Evolutionary conservation across 2,888 invertebrate genomes (phyloP).

Genomic region (Eupeodes luniger): DNA sequence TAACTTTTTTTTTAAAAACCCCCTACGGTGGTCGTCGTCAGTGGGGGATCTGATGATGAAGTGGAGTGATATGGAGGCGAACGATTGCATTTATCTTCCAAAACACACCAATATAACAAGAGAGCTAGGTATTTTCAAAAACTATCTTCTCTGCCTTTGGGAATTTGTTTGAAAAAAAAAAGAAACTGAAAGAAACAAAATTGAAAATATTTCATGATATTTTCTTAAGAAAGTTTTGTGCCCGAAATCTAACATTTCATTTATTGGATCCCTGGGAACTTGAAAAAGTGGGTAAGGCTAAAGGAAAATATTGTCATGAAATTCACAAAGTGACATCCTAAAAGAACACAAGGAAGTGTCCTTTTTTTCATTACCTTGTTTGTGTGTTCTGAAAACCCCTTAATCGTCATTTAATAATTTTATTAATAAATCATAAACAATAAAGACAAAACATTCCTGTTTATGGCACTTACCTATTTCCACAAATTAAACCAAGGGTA

Average conservation of each 20-base stretch:
- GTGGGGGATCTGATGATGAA: no score
- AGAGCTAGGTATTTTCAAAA: background rate
- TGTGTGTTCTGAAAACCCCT: no score
- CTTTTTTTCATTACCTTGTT: no score
- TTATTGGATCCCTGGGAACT: background rate
- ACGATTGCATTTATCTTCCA: constrained; percentile 26
- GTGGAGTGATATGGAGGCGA: background rate
- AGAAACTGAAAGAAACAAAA: background rate
- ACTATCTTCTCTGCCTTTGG: background rate
- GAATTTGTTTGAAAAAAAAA: background rate
- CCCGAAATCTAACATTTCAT: background rate
- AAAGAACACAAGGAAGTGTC: no score
- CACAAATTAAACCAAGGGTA: no score
- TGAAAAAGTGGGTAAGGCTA: no score
- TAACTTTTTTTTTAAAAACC: constrained; percentile 15
- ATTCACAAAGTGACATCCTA: background rate
- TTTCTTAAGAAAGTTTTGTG: background rate
- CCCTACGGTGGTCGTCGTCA: background rate
- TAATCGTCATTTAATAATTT: no score
- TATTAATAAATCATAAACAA: no score
- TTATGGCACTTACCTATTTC: no score
- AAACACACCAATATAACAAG: constrained; percentile 15
- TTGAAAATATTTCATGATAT: background rate
- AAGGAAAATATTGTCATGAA: background rate
- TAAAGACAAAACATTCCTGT: no score